Evolutionary conservation across 1,140 invertebrate species (phyloP).

Genomic region (Zophobas morio): DNA sequence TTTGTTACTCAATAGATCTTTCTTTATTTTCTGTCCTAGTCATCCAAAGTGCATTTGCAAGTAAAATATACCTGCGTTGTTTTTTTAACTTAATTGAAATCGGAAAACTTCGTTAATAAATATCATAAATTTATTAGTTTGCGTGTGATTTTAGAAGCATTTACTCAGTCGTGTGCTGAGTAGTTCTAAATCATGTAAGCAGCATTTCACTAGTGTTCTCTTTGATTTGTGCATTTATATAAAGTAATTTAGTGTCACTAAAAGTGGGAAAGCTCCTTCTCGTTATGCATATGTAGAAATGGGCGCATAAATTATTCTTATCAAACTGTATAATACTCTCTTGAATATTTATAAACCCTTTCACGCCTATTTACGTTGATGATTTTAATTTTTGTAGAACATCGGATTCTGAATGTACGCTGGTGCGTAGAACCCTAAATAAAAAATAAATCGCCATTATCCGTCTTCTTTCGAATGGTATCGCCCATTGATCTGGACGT

Average conservation of each 20-base stretch:
- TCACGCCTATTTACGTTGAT: constrained; percentile 12
- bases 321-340: background rate
- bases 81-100: constrained; percentile 18
- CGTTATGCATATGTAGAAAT: constrained; percentile 4
- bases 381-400: constrained; percentile 10
- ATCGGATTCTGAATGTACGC: background rate
- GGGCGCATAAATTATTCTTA: constrained; percentile 1
- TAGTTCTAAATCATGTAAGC: constrained; percentile 28
- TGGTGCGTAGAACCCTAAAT: background rate
- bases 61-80: background rate
- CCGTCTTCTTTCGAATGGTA: constrained; percentile 11
- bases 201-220: constrained; percentile 27
- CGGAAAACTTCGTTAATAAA: constrained; percentile 23
- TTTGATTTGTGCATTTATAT: constrained; percentile 40
- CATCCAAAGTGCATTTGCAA: background rate
- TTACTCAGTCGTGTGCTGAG: constrained; percentile 31
- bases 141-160: constrained; percentile 34
- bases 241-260: constrained; percentile 29
- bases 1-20: background rate
- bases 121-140: constrained; percentile 38
- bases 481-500: constrained; percentile 27
- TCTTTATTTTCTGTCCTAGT: no score
- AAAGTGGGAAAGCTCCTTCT: background rate
- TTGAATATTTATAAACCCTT: constrained; percentile 11
- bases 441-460: constrained; percentile 12